Percentiles rank a stretch among this genome's conserved stretches.
These are phyloP conservation scores for Capromys pilorides DNA, from an alignment of 2,797 vertebrate species.

Conservation along the genomic window DNA sequence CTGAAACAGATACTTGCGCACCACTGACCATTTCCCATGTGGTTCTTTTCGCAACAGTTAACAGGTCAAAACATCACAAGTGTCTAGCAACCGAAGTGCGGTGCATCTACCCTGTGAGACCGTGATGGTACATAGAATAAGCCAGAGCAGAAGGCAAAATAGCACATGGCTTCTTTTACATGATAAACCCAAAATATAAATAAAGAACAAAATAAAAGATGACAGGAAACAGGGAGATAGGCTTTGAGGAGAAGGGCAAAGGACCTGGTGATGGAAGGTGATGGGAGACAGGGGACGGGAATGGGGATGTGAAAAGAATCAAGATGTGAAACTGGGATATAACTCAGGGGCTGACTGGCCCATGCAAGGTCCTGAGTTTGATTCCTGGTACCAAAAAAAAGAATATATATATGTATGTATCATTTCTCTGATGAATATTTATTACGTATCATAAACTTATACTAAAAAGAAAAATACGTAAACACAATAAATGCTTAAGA, in stretches of 20 bases:
- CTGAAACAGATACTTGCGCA: not conserved
- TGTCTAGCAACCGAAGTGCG: not conserved
- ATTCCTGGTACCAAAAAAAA: no score
- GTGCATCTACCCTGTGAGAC: not conserved
- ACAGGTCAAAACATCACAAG: not conserved
- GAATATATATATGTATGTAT: not conserved
- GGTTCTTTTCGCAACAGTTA: not conserved
- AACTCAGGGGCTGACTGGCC: no score
- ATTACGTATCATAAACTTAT: not conserved
- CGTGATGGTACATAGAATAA: no score
- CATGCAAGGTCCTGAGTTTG: no score
- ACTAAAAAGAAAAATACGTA: not conserved
- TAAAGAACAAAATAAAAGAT: not conserved
- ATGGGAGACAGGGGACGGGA: not conserved
- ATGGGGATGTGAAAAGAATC: not conserved
- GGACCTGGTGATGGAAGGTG: not conserved
- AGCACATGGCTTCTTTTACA: not conserved
- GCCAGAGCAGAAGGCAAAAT: no score
- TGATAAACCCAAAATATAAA: not conserved
- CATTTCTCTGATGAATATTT: not conserved
- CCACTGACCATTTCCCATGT: not conserved
- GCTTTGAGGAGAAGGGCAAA: not conserved
- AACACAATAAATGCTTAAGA: not conserved
- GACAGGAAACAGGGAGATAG: not conserved
- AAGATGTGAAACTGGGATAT: no score